Percentiles rank a stretch among this genome's conserved stretches.
Evolutionary conservation across 1,140 invertebrate species (phyloP).

Genomic region (Musca vetustissima): DNA sequence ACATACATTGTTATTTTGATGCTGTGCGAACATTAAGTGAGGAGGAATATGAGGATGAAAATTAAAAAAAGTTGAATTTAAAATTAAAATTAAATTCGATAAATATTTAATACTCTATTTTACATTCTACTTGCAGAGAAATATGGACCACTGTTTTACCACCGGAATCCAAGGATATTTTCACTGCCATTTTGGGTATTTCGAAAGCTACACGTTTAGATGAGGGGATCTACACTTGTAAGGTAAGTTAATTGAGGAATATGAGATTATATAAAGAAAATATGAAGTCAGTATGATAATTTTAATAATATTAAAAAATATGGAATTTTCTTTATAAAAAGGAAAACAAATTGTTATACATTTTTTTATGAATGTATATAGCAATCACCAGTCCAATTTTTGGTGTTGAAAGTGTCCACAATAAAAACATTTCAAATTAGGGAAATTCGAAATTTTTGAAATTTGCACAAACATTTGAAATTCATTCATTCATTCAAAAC

Average conservation of each 20-base stretch:
- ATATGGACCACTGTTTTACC: slow-evolving; percentile 65
- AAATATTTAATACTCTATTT: neutral
- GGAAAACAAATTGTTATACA: too few species aligned
- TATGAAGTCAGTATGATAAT: too few species aligned
- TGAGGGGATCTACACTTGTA: slow-evolving; percentile 73
- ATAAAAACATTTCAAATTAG: too few species aligned
- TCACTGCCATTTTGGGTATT: slow-evolving; percentile 70
- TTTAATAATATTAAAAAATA: too few species aligned
- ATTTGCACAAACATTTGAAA: too few species aligned
- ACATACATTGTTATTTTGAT: neutral
- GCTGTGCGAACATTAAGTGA: neutral
- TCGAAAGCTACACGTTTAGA: slow-evolving; percentile 68
- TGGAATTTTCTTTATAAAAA: too few species aligned
- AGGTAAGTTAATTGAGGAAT: slow-evolving; percentile 45
- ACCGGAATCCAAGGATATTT: slow-evolving; percentile 66
- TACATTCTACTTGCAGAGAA: slow-evolving; percentile 57
- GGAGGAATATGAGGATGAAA: neutral
- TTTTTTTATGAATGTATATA: too few species aligned
- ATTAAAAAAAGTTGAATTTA: neutral
- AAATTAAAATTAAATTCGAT: neutral
- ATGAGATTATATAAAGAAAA: too few species aligned
- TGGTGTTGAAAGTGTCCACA: too few species aligned
- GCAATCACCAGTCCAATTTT: too few species aligned
- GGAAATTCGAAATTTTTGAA: too few species aligned
- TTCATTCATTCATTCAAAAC: too few species aligned